A percentile compares a stretch with the other conserved stretches of the same genome.
phyloP scores from a whole-genome alignment of 2,888 invertebrate genomes.

The Neelides folsomi region DNA sequence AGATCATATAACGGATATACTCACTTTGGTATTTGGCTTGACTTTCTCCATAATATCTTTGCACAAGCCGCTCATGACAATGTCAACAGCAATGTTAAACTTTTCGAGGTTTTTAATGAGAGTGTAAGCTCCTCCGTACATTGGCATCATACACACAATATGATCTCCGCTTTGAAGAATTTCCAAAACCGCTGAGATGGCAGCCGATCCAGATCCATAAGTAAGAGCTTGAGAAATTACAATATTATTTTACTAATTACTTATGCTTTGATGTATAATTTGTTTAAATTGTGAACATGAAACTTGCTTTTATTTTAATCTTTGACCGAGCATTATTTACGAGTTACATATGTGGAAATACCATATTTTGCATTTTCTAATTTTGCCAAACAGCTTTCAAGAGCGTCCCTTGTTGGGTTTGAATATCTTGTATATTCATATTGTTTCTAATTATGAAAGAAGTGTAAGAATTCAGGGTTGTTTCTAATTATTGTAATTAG shows the following conservation, averaged over 20 bases:
- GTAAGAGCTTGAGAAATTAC: conserved; percentile 6
- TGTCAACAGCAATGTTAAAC: conserved; percentile 7
- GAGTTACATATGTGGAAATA: conserved; percentile 15
- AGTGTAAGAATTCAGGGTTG: background rate
- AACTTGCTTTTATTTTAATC: background rate
- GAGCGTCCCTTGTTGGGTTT: conserved; percentile 77
- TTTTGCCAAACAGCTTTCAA: conserved; percentile 78
- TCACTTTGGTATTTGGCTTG: conserved; percentile 11
- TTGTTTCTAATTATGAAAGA: conserved; percentile 47
- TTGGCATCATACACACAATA: conserved; percentile 2
- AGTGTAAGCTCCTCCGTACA: conserved; percentile 8
- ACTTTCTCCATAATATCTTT: conserved; percentile 1
- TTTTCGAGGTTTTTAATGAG: background rate
- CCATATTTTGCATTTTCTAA: conserved; percentile 77
- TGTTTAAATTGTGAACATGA: background rate
- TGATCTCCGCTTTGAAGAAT: conserved; percentile 11
- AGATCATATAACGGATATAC: too few species aligned
- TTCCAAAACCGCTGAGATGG: conserved; percentile 4
- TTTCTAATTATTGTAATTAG: too few species aligned
- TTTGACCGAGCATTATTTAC: background rate
- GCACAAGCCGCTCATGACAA: background rate
- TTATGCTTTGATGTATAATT: background rate
- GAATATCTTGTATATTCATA: conserved; percentile 85
- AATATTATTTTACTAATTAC: too few species aligned
- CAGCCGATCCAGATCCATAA: conserved; percentile 13